These are phyloP conservation scores for Mungos mungo DNA, from an alignment of 2,113 vertebrate species.

Conservation along the genomic window DNA sequence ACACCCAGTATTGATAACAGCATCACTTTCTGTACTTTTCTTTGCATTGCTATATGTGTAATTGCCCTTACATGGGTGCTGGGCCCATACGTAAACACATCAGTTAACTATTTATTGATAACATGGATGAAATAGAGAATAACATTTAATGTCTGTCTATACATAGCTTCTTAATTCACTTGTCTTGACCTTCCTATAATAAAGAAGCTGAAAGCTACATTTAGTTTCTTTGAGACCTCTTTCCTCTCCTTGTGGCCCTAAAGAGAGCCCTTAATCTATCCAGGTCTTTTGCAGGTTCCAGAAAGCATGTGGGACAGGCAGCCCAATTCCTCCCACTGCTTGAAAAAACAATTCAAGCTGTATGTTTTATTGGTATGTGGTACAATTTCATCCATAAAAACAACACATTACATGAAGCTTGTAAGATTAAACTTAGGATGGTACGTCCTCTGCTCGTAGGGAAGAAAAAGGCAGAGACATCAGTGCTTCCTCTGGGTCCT, in stretches of 20 bases:
- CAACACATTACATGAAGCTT: neutral
- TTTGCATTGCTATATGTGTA: neutral
- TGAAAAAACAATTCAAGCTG: neutral
- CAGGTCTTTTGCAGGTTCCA: neutral
- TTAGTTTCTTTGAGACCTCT: neutral
- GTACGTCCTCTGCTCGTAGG: neutral
- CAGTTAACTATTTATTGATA: neutral
- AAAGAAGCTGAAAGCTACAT: neutral
- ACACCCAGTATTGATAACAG: neutral
- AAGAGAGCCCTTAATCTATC: neutral
- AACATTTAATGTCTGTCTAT: neutral
- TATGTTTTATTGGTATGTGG: neutral
- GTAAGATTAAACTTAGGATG: neutral
- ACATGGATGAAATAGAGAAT: neutral
- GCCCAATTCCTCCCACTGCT: neutral
- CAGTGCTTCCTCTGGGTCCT: neutral
- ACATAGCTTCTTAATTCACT: neutral
- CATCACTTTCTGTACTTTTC: neutral
- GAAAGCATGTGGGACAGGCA: neutral
- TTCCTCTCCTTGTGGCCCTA: neutral
- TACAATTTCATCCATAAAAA: neutral
- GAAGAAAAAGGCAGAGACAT: neutral
- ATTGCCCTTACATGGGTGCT: neutral
- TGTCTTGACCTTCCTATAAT: neutral
- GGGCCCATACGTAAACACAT: neutral